Evolutionary conservation across 2,113 vertebrate genomes (phyloP), one percentile per base, ranked within the genome.

Genomic region (Corythaixoides concolor): DNA sequence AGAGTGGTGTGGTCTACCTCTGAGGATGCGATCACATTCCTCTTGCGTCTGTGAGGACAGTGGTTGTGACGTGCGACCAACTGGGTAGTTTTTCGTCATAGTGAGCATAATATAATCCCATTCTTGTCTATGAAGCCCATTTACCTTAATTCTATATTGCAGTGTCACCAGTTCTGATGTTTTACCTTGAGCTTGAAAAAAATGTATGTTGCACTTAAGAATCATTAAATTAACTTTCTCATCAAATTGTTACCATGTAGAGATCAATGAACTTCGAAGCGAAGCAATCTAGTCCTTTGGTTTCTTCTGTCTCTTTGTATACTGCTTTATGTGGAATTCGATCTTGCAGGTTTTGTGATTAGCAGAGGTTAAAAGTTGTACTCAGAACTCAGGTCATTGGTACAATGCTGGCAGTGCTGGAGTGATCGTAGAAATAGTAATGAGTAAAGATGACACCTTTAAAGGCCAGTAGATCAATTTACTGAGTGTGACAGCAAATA

Each of bases 391-490:
- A 3, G 73, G 80, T 78, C 73, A 47, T 32, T 58, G 76, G 43
- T 89, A 41, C 35, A 52, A 30, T 30, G 59, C 74, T 90, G 85
- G 45, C 63, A 55, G 72, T 47, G 58, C 56, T 79, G 80, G 74
- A 89, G 60, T 30, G 66, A 72, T 91, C 69, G 21, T 1, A 90
- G 86, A 87, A 89, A 89, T 79, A 66, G 69, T 92, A 93, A 93
- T 87, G 84, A 72, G 84, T 78, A 30, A 87, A 92, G 80, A 70
- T 75, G 69, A 75, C 69, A 87, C 66, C 73, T 87, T 87, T 91
- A 91, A 89, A 95, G 90, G 69, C 66, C 77, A 85, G 80, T 62
- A 85, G 88, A 95, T 92, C 79, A 89, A 82, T 82, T 88, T 93
- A 73, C 69, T 41, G 64, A 64, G 43, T 76, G 59, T 90, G 84